phyloP scores from a whole-genome alignment of 2,888 invertebrate genomes.

The Cremastinae sp. region DNA sequence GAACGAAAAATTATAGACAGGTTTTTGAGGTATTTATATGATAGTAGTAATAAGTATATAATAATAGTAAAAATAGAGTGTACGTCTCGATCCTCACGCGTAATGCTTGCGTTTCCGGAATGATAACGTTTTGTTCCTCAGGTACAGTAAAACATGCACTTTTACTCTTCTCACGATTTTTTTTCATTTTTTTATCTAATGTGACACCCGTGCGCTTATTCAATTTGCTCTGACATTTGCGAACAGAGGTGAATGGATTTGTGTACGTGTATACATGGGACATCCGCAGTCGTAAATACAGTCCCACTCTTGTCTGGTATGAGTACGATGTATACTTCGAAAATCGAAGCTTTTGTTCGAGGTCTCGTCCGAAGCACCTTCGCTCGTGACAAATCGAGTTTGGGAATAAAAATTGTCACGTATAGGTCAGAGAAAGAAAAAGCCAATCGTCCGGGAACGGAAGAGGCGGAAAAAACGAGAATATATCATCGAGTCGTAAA shows the following conservation, averaged over 20 bases:
- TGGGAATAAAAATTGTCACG: constrained; percentile 36
- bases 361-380: constrained; percentile 48
- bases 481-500: not conserved
- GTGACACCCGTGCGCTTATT: constrained; percentile 37
- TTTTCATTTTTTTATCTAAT: not conserved
- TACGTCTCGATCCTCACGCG: not conserved
- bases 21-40: too few relatives aligned
- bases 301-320: not conserved
- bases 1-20: too few relatives aligned
- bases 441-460: not conserved
- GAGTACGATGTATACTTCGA: constrained; percentile 7
- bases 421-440: constrained; percentile 11
- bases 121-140: too few relatives aligned
- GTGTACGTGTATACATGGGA: not conserved
- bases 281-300: too few relatives aligned
- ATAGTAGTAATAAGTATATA: too few relatives aligned
- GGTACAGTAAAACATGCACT: not conserved
- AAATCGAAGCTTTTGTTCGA: constrained; percentile 36
- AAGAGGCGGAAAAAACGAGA: constrained; percentile 3
- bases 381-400: constrained; percentile 49
- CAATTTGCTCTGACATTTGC: constrained; percentile 39
- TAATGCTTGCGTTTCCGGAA: too few relatives aligned
- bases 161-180: not conserved
- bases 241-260: not conserved
- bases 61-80: too few relatives aligned